Percentiles rank a stretch among this genome's conserved stretches.
Evolutionary conservation across 1,140 invertebrate species (phyloP).

Genomic region (Orussus abietinus): DNA sequence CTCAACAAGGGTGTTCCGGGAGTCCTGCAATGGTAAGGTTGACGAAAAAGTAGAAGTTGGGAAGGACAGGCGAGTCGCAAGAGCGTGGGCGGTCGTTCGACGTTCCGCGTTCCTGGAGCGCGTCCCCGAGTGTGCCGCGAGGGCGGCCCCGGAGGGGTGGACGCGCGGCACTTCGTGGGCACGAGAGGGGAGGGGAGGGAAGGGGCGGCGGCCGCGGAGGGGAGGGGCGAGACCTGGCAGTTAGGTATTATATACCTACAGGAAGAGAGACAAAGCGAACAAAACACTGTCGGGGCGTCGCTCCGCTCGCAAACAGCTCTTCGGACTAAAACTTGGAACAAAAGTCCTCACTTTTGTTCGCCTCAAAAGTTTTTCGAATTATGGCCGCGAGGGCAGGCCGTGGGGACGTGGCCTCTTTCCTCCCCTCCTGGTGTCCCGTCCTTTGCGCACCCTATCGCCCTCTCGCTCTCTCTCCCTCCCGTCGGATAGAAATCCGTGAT

Average conservation of each 20-base stretch:
- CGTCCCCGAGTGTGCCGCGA: not conserved
- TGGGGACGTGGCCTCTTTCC: constrained; percentile 16
- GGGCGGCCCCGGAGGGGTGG: too few relatives aligned
- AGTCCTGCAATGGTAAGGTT: too few relatives aligned
- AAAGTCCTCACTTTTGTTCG: constrained; percentile 51
- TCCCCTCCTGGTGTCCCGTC: too few relatives aligned
- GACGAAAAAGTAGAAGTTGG: too few relatives aligned
- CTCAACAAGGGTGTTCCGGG: too few relatives aligned
- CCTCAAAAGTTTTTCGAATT: constrained; percentile 50
- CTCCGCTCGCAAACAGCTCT: constrained; percentile 38
- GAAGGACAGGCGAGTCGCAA: not conserved
- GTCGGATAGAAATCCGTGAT: constrained; percentile 25
- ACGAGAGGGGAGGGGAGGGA: constrained; percentile 19
- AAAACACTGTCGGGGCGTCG: constrained; percentile 50
- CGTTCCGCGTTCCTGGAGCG: not conserved
- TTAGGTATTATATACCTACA: constrained; percentile 35
- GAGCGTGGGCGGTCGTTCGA: not conserved
- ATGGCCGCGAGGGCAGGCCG: constrained; percentile 32
- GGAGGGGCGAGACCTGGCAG: constrained; percentile 27
- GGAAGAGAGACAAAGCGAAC: constrained; percentile 50
- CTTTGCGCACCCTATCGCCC: constrained; percentile 13
- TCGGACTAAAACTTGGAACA: constrained; percentile 48
- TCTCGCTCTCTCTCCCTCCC: too few relatives aligned
- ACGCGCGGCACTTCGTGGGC: too few relatives aligned
- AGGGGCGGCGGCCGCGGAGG: constrained; percentile 12